Conservation (phyloP, 2,888 invertebrate species). For the Portevinia maculata region DNA sequence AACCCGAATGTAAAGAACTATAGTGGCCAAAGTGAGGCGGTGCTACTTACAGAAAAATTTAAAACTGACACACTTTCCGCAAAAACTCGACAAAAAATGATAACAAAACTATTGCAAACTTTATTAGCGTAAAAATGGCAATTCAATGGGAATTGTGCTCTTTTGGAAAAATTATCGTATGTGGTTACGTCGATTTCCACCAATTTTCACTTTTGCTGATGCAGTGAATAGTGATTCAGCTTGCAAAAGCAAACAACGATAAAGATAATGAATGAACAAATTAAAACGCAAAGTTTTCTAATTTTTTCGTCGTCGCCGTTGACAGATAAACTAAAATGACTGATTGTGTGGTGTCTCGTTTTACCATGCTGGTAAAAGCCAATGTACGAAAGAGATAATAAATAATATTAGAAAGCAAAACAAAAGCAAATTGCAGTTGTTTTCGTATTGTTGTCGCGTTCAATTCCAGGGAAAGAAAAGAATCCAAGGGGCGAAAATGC, state of each 20-base stretch:
- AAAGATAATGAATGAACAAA: slow-evolving; percentile 61
- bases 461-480: not conserved
- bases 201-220: slow-evolving; percentile 58
- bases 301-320: slow-evolving; percentile 41
- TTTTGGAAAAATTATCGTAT: slow-evolving; percentile 24
- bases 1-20: slow-evolving; percentile 4
- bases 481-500: too few relatives aligned
- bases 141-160: slow-evolving; percentile 22
- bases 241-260: slow-evolving; percentile 55
- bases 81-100: slow-evolving; percentile 23
- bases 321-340: slow-evolving; percentile 65
- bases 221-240: slow-evolving; percentile 32
- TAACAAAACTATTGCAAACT: slow-evolving; percentile 17
- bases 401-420: slow-evolving; percentile 50
- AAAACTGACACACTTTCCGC: slow-evolving; percentile 53
- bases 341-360: slow-evolving; percentile 64
- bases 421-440: slow-evolving; percentile 65
- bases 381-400: slow-evolving; percentile 11
- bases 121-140: slow-evolving; percentile 20
- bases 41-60: slow-evolving; percentile 64
- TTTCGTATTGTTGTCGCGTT: slow-evolving; percentile 38
- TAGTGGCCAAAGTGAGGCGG: slow-evolving; percentile 40
- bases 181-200: slow-evolving; percentile 43
- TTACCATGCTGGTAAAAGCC: not conserved
- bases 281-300: slow-evolving; percentile 43